Conservation (phyloP, 2,113 vertebrate genomes). For the Salvelinus alpinus region DNA sequence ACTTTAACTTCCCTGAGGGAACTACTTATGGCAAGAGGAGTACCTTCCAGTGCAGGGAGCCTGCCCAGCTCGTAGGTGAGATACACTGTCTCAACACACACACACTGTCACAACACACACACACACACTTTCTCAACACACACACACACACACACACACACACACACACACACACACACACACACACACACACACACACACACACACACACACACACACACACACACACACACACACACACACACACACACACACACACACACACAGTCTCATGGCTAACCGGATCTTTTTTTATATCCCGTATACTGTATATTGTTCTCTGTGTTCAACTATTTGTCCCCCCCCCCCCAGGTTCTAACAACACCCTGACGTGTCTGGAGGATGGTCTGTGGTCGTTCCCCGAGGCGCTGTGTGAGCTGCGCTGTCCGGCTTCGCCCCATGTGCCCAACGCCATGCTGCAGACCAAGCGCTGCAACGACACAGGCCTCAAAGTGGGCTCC, state of each 20-base stretch:
- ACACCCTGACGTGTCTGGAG: slow-evolving; percentile 88
- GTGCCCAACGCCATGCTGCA: slow-evolving; percentile 89
- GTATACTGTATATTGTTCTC: not conserved
- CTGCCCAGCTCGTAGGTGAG: slow-evolving; percentile 92
- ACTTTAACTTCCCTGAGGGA: slow-evolving; percentile 87
- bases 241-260: slow-evolving; percentile 7
- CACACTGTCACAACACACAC: not conserved
- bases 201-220: slow-evolving; percentile 1
- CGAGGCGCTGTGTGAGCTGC: slow-evolving; percentile 92
- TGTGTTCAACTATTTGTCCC: not conserved
- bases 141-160: not conserved
- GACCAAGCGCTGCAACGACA: slow-evolving; percentile 85
- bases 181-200: not conserved
- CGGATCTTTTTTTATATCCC: not conserved
- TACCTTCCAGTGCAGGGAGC: slow-evolving; percentile 88
- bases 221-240: not conserved
- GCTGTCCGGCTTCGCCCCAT: slow-evolving; percentile 85
- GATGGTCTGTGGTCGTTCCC: slow-evolving; percentile 99
- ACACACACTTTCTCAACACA: not conserved
- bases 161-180: not conserved
- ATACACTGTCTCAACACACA: not conserved
- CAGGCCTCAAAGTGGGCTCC: slow-evolving; percentile 92
- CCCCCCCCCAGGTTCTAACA: slow-evolving; percentile 84
- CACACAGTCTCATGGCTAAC: not conserved
- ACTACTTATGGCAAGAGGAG: slow-evolving; percentile 92